Conservation (phyloP, 2,113 vertebrate species). For the Hydrolagus affinis region DNA sequence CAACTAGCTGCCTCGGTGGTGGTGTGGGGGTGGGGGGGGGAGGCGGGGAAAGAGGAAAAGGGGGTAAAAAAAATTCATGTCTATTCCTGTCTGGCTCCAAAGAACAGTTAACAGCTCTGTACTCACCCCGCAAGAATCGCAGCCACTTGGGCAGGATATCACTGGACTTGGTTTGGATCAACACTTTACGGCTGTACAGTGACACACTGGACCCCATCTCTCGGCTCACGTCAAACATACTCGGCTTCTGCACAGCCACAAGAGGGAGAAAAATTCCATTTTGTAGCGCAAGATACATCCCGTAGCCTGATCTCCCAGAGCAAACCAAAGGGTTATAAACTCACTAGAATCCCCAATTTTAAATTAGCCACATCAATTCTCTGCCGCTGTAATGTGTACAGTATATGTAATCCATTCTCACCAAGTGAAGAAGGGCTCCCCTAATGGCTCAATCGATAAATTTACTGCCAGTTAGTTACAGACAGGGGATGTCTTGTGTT, state of each 20-base stretch:
- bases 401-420: too few relatives aligned
- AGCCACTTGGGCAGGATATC: constrained; percentile 94
- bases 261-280: not conserved
- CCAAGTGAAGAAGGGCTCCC: too few relatives aligned
- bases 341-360: not conserved
- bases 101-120: not conserved
- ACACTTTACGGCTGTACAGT: constrained; percentile 87
- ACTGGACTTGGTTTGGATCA: constrained; percentile 86
- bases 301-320: not conserved
- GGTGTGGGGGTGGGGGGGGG: not conserved
- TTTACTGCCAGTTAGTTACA: too few relatives aligned
- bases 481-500: too few relatives aligned
- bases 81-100: too few relatives aligned
- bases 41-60: not conserved
- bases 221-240: constrained; percentile 91
- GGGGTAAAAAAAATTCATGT: not conserved
- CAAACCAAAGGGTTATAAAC: not conserved
- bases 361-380: too few relatives aligned
- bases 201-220: constrained; percentile 81
- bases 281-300: not conserved
- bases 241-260: constrained; percentile 69
- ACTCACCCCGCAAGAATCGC: constrained; percentile 78
- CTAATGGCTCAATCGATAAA: too few relatives aligned
- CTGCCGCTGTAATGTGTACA: too few relatives aligned
- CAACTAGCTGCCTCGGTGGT: not conserved